phyloP scores from a whole-genome alignment of 2,797 vertebrate genomes.

The Percopsis omiscomaycus region DNA sequence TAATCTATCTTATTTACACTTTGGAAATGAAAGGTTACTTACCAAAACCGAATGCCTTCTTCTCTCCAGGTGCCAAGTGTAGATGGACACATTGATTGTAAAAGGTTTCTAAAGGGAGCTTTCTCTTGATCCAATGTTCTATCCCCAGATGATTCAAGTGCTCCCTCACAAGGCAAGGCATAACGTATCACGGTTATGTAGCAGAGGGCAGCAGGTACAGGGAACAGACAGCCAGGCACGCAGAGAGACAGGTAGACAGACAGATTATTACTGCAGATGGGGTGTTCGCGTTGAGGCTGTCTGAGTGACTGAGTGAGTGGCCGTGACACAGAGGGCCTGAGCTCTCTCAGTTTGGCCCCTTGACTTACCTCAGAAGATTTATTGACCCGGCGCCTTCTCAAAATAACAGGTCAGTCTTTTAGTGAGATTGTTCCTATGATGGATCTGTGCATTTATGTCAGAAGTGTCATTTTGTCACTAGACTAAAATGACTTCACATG shows the following conservation, averaged over 20 bases:
- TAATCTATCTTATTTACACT: background rate
- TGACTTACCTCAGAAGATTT: slow-evolving; percentile 74
- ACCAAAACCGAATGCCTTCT: slow-evolving; percentile 6
- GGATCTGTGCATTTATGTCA: slow-evolving; percentile 67
- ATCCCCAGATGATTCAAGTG: too few species aligned
- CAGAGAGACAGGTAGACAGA: slow-evolving; percentile 19
- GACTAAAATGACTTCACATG: slow-evolving; percentile 40
- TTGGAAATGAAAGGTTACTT: background rate
- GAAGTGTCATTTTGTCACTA: slow-evolving; percentile 64
- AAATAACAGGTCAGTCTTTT: slow-evolving; percentile 69
- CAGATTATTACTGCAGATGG: slow-evolving; percentile 1
- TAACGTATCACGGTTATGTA: too few species aligned
- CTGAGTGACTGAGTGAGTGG: slow-evolving; percentile 19
- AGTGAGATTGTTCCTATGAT: slow-evolving; percentile 74
- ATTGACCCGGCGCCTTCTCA: slow-evolving; percentile 60
- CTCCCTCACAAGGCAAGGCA: background rate
- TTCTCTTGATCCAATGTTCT: slow-evolving; percentile 6
- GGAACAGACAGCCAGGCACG: slow-evolving; percentile 29
- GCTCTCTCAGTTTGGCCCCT: slow-evolving; percentile 39
- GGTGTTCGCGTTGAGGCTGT: slow-evolving; percentile 16
- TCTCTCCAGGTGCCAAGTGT: background rate
- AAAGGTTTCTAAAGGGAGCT: slow-evolving; percentile 17
- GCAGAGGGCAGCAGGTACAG: background rate
- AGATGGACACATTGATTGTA: too few species aligned
- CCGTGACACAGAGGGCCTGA: slow-evolving; percentile 33